Conservation (phyloP, 35 echinoderm and acorn worm genomes). For the Ophiothrix spiculata region DNA sequence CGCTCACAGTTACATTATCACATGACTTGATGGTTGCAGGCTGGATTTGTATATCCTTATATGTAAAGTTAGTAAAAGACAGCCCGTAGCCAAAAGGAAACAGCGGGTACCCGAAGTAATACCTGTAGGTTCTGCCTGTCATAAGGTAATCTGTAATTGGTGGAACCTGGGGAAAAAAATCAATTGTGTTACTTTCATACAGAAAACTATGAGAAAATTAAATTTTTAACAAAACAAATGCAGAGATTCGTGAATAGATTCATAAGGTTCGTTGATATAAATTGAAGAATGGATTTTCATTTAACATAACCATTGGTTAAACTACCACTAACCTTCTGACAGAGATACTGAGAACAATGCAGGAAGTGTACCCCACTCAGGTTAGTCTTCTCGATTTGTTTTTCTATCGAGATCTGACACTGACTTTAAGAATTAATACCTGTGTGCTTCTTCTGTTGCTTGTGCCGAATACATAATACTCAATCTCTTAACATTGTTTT, state of each 20-base stretch:
- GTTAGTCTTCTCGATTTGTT: background rate
- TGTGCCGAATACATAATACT: too few species aligned
- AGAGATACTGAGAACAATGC: background rate
- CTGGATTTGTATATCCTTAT: slow-evolving; percentile 18
- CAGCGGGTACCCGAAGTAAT: slow-evolving; percentile 44
- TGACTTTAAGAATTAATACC: too few species aligned
- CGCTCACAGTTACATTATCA: slow-evolving; percentile 47
- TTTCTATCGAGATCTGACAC: too few species aligned
- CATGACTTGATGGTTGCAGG: slow-evolving; percentile 37
- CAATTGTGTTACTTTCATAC: background rate
- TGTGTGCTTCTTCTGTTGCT: too few species aligned
- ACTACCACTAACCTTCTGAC: background rate
- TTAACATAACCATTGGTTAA: too few species aligned
- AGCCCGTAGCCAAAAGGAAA: slow-evolving; percentile 72
- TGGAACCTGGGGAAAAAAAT: slow-evolving; percentile 33
- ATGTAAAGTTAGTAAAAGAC: slow-evolving; percentile 51
- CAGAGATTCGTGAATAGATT: too few species aligned
- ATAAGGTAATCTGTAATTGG: slow-evolving; percentile 61
- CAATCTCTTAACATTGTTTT: too few species aligned
- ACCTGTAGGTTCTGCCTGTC: slow-evolving; percentile 58
- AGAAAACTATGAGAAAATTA: background rate
- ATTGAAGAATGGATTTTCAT: background rate
- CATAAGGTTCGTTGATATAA: too few species aligned
- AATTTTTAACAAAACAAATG: too few species aligned
- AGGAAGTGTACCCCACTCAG: background rate